Conservation (phyloP, 2,888 invertebrate species). For the Cotesia congregata region DNA sequence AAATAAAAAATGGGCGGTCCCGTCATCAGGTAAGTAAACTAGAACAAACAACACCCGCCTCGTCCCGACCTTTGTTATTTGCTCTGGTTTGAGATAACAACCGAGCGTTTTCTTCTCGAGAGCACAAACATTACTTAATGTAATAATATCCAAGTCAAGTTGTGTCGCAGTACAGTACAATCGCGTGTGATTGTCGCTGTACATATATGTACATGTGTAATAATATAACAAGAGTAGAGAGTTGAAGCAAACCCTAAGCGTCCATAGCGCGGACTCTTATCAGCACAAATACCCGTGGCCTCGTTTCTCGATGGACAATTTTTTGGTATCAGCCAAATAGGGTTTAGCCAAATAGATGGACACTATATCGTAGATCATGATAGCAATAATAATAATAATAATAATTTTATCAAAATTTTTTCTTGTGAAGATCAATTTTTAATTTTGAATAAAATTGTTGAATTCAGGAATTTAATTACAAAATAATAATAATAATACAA, state of each 20-base stretch:
- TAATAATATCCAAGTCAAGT: slow-evolving; percentile 59
- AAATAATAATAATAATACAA: too few species aligned
- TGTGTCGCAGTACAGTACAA: slow-evolving; percentile 16
- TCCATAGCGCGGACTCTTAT: background rate
- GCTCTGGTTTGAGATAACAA: slow-evolving; percentile 62
- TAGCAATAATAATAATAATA: too few species aligned
- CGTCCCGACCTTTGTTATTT: slow-evolving; percentile 60
- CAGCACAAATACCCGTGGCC: background rate
- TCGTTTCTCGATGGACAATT: background rate
- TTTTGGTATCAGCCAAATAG: background rate
- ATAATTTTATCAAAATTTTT: too few species aligned
- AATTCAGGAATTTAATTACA: too few species aligned
- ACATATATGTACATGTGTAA: too few species aligned
- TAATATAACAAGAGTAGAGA: background rate
- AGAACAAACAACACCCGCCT: slow-evolving; percentile 66
- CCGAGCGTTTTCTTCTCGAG: slow-evolving; percentile 55
- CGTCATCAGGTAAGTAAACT: slow-evolving; percentile 60
- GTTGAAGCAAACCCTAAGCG: slow-evolving; percentile 29
- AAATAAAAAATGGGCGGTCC: slow-evolving; percentile 55
- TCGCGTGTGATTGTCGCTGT: too few species aligned
- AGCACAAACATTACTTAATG: slow-evolving; percentile 64
- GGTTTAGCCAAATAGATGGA: background rate
- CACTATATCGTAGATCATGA: background rate
- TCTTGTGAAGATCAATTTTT: too few species aligned
- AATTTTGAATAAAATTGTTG: too few species aligned